Base-by-base conservation (phyloP, 2,888 invertebrate species). In the Mesodorylaimus sp. region DNA sequence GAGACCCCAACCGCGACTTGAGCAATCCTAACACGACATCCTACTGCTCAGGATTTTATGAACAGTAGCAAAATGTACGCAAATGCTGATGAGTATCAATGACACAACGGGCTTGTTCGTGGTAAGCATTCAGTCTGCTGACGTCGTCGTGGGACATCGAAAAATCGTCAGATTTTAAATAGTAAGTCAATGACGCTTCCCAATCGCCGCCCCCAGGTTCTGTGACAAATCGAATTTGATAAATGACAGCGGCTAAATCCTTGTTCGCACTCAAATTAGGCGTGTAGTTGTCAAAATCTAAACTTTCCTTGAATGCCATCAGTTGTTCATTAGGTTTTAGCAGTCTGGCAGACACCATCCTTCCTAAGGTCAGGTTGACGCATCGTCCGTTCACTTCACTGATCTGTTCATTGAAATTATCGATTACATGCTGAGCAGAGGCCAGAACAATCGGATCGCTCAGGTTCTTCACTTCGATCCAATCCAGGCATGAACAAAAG, bases 61-160 rank as follows among this genome's bases (percentile, higher is more conserved):
- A n/a, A n/a, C 67, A 67, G 50, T 59, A 62, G 52, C 67, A 68
- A 46, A 61, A 67, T 2, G 61, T 61, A 45, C 67, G 52, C 28
- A 68, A 53, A 44, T 62, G 59, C 3, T 65, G 65, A 3, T 57
- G 54, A 7, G 50, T 50, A 0, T 58, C 53, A 23, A 54, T 50
- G 25, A 68, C 57, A 52, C 67, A 68, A 13, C 58, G 52, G 1
- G 67, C 63, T 23, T 60, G 60, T 24, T 56, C 52, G 3, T 65
- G 63, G 48, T 67, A 68, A 47, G 55, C 58, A 50, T 67, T 67
- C 5, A 64, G 60, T 27, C 67, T 48, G 42, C 42, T 41, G 21
- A 41, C 7, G 25, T 41, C 42, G n/a, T 5, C 42, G 25, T 24
- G 25, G 25, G 21, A 24, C 10, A 41, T 10, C 42, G 10, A 7